Percentiles rank a stretch among this genome's conserved stretches.
Evolutionary conservation across 2,113 vertebrate species (phyloP).

Genomic region (Chionomys nivalis): DNA sequence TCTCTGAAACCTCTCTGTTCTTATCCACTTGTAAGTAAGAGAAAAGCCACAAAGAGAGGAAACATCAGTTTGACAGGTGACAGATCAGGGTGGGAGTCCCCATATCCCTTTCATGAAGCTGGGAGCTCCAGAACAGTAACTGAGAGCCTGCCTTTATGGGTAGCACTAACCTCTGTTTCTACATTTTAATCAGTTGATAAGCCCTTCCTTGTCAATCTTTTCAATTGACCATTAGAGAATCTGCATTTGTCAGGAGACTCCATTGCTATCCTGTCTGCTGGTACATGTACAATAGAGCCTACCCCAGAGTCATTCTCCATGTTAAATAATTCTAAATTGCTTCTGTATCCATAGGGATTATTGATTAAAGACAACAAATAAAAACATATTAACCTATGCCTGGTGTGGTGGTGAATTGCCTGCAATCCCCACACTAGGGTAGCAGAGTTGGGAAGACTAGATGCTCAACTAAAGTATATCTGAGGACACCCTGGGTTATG

Average conservation of each 20-base stretch:
- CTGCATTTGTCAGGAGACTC: neutral
- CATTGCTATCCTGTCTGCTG: neutral
- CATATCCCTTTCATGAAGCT: neutral
- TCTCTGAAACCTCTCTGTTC: neutral
- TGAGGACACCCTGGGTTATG: neutral
- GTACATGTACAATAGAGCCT: neutral
- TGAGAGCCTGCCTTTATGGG: neutral
- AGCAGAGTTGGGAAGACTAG: neutral
- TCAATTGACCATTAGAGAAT: neutral
- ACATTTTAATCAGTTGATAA: constrained; percentile 25
- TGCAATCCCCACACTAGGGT: neutral
- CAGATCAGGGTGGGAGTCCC: neutral
- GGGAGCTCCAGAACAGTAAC: neutral
- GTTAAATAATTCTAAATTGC: constrained; percentile 20
- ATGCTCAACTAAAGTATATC: neutral
- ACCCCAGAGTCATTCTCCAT: neutral
- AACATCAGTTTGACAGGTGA: neutral
- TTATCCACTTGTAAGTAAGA: neutral
- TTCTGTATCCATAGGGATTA: neutral
- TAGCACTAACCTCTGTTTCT: neutral
- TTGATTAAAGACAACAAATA: constrained; percentile 12
- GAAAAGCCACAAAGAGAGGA: neutral
- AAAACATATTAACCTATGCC: neutral
- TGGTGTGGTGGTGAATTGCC: neutral
- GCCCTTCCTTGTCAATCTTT: constrained; percentile 9